Percentiles rank a stretch among this genome's conserved stretches.
Evolutionary conservation across 1,140 invertebrate genomes (phyloP).

Genomic region (Drosophila nannoptera): DNA sequence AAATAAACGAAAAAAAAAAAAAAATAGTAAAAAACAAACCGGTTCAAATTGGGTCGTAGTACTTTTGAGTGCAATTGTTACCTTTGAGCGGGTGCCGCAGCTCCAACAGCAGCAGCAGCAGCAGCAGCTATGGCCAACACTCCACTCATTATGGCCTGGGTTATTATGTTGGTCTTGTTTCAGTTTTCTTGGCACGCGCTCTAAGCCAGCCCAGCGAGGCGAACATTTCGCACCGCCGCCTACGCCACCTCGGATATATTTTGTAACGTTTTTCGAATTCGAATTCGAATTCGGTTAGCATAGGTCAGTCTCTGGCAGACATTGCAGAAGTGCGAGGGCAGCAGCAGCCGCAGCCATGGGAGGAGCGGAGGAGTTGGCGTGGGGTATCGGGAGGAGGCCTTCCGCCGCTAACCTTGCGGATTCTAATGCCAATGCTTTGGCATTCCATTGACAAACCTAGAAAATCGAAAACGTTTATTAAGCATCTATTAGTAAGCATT

Average conservation of each 20-base stretch:
- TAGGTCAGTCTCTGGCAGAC: constrained; percentile 71
- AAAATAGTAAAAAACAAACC: too few relatives aligned
- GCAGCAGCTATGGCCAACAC: constrained; percentile 36
- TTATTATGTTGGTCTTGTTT: constrained; percentile 70
- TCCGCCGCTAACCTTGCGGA: constrained; percentile 53
- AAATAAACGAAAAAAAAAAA: constrained; percentile 34
- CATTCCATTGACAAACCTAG: constrained; percentile 42
- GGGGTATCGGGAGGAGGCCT: constrained; percentile 10
- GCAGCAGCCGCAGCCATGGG: too few relatives aligned
- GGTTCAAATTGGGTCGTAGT: constrained; percentile 77
- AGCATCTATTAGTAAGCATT: constrained; percentile 42
- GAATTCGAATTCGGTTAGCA: constrained; percentile 47
- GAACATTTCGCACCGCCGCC: constrained; percentile 22
- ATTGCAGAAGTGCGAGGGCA: not conserved
- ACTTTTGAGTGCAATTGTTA: constrained; percentile 78
- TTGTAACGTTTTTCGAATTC: constrained; percentile 58
- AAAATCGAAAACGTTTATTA: constrained; percentile 46
- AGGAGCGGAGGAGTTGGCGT: too few relatives aligned
- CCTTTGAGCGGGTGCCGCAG: constrained; percentile 60
- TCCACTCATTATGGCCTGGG: constrained; percentile 58
- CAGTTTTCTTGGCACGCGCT: constrained; percentile 75
- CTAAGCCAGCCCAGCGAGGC: constrained; percentile 18
- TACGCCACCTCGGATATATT: constrained; percentile 34
- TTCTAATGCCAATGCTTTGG: constrained; percentile 59
- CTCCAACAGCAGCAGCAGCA: constrained; percentile 23